Evolutionary conservation across 1,140 invertebrate species (phyloP), one percentile per base, ranked within the genome.

Genomic region (Caenorhabditis tropicalis): DNA sequence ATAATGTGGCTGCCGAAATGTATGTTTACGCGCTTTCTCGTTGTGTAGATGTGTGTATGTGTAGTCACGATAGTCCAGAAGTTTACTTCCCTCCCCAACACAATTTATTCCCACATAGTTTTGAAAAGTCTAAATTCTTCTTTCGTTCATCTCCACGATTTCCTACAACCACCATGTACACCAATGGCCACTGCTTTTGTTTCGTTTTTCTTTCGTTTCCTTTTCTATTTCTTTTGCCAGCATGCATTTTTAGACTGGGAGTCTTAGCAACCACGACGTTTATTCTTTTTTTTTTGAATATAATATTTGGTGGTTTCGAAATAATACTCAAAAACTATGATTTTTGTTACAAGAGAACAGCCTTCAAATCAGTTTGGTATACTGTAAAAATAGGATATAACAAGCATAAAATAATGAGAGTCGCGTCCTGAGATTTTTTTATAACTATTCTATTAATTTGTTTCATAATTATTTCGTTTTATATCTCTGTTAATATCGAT

Each of bases 1-100:
- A 74, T 74, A 74, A 74, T 74, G 65, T 74, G 65, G 65, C 65
- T 74, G 65, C 65, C 65, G n/a, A 74, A 74, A 74, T 74, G 65
- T 74, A 74, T 74, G 65, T 74, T 74, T 74, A 74, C 65, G 33
- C 65, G 36, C 12, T 12, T 74, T 15, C 12, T 24, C 33, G 65
- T 65, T 36, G 58, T 65, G 58, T 65, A 65, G 33, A 65, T 65
- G 58, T 65, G 48, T 65, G 10, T 31, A 19, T 36, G 58, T 65
- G 58, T 65, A 33, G 29, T 4, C 29, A 4, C 31, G 12, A 9
- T 19, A 51, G 9, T 65, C 33, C 1, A 65, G 36, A 27, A 65
- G 29, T 65, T 19, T 36, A 65, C n/a, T 27, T 27, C 3, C 36
- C 24, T 65, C 9, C 58, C 6, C 58, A 5, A 12, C 16, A 36